A percentile compares a stretch with the other conserved stretches of the same genome.
phyloP scores from a whole-genome alignment of 2,797 vertebrate species.

The Tympanoctomys barrerae region DNA sequence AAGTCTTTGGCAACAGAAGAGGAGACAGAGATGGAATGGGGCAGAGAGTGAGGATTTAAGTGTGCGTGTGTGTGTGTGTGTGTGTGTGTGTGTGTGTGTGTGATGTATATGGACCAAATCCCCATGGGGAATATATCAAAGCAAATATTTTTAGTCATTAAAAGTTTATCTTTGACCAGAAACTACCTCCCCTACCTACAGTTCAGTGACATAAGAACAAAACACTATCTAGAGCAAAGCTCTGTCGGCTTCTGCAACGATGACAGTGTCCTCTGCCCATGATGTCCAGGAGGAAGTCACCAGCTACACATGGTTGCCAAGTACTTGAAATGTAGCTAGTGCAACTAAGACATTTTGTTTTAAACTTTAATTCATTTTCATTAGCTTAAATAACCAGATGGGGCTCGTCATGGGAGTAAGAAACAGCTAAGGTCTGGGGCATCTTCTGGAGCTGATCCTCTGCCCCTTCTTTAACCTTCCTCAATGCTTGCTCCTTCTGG shows the following conservation, averaged over 20 bases:
- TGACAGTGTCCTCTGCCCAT: neutral
- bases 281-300: neutral
- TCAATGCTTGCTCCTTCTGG: neutral
- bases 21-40: neutral
- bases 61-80: too few relatives aligned
- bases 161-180: neutral
- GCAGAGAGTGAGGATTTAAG: neutral
- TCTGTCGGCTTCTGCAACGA: neutral
- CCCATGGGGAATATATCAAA: neutral
- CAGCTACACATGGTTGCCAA: neutral
- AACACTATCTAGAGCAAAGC: neutral
- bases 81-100: too few relatives aligned
- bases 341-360: neutral
- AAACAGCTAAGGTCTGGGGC: neutral
- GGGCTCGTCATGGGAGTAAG: neutral
- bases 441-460: neutral
- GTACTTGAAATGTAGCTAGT: neutral
- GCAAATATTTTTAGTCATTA: neutral
- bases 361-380: conserved; percentile 24
- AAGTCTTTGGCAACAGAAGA: neutral
- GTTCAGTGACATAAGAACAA: neutral
- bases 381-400: conserved; percentile 9
- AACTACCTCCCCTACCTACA: neutral
- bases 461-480: neutral
- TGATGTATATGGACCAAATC: neutral